Base-by-base conservation (phyloP, 1,140 invertebrate species). In the Atopsyche davidsoni region DNA sequence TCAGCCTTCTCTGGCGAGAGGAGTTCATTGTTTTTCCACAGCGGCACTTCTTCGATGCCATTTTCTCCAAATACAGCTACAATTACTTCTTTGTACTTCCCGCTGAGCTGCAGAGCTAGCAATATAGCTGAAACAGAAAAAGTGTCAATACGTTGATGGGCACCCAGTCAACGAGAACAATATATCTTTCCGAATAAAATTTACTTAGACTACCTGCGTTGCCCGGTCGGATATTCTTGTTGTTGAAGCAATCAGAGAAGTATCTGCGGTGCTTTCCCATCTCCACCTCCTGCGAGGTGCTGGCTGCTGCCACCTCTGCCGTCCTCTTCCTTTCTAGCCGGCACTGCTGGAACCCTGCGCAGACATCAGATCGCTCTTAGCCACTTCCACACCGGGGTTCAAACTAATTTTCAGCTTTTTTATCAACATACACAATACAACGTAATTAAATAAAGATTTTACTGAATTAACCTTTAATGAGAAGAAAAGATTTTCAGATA, bases 161-260 rank as follows among this genome's bases (percentile, higher is more conserved):
- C 25, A 28, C 25, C 25, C 4, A 38, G 6, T 7, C 16, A 13
- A 7, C 6, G 6, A 4, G 14, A 38, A 38, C 13, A 7, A 17
- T 38, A 7, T 7, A 13, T 38, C 4, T 38, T 38, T 31, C 14
- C 4, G 18, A 42, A 14, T 42, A 14, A 17, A 14, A 13, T 7
- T 9, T 7, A 38, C 14, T 28, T 16, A 6, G n/a, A 21, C 22
- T 39, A 56, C 54, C 54, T 4, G 54, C 49, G 14, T 51, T 19
- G 35, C 48, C 48, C 1, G 54, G 54, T 11, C 24, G 19, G 4
- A 51, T 39, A 14, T 51, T 38, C 36, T 51, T 51, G 25, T 43
- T 51, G 35, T 50, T 44, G 34, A 51, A 56, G 25, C 54, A 56
- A 28, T 46, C 24, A 22, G n/a, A n/a, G n/a, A n/a, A n/a, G n/a